phyloP scores from a whole-genome alignment of 2,888 invertebrate genomes.

The Plusia festucae region DNA sequence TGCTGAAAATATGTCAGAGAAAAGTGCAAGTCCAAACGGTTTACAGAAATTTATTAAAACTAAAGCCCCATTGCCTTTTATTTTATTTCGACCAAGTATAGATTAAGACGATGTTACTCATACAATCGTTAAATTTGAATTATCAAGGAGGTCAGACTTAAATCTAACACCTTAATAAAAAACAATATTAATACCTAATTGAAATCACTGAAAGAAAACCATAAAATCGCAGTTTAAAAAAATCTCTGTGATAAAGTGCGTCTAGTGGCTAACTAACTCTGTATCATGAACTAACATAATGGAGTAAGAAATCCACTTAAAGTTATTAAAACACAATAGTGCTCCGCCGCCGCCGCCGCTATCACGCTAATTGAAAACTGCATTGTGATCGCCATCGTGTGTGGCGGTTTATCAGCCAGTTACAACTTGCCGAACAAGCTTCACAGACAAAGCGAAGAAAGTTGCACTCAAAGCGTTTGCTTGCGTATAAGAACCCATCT shows the following conservation, averaged over 20 bases:
- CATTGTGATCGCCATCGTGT: conserved; percentile 65
- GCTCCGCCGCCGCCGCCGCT: conserved; percentile 62
- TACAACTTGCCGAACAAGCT: conserved; percentile 40
- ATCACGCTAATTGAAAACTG: conserved; percentile 83
- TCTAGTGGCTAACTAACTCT: conserved; percentile 13
- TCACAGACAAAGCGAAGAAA: conserved; percentile 47
- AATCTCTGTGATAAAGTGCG: background rate
- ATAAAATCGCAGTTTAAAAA: background rate
- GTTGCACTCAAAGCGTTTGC: conserved; percentile 38
- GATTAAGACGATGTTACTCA: too few species aligned
- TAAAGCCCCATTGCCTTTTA: too few species aligned
- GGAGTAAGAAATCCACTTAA: conserved; percentile 79
- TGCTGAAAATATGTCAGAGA: background rate
- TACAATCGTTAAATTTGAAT: too few species aligned
- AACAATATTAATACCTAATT: background rate
- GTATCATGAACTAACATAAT: conserved; percentile 54
- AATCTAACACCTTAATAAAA: background rate
- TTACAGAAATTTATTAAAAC: too few species aligned
- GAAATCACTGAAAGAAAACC: background rate
- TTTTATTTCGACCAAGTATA: too few species aligned
- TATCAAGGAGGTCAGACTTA: background rate
- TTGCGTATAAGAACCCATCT: conserved; percentile 14
- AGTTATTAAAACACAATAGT: conserved; percentile 84
- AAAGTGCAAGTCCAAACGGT: too few species aligned
- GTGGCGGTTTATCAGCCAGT: conserved; percentile 51